Base-by-base conservation (phyloP, 2,888 invertebrate species). In the Himalopsyche tibetana region DNA sequence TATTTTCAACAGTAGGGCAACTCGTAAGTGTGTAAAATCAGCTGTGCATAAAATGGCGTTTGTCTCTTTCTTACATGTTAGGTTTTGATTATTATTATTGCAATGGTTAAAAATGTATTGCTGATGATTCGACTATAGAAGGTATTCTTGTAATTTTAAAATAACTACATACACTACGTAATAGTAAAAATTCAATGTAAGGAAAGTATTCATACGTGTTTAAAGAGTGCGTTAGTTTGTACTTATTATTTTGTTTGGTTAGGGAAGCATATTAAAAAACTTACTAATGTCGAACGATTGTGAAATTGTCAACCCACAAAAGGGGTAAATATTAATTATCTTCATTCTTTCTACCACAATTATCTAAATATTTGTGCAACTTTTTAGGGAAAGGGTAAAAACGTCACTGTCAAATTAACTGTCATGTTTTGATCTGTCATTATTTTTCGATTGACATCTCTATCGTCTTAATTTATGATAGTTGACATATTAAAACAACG, bases 271-370 rank as follows among this genome's bases (percentile, higher is more conserved):
- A 83, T 40, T 55, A 51, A 38, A 55, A 55, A 81, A 56, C 69
- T 79, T n/a, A 51, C 82, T 74, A 80, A 88, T 88, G 88, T 86
- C 83, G 80, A 87, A 85, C 63, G 88, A 88, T 42, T 88, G 86
- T 38, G 87, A 85, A 80, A 85, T 88, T 42, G 82, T 88, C 51
- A 85, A 88, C 81, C 84, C 86, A 12, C 80, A 85, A 28, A 82
- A 80, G 36, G 82, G 88, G 88, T 87, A 84, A 85, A 36, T 36
- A 85, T 82, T 45, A 74, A 36, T 79, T 45, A 79, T 74, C 45
- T 51, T 51, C 74, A 83, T 83, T 79, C 36, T 63, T 83, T 83
- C 40, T 19, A 83, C n/a, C 17, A 28, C 9, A 19, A 19, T 63
- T 63, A 19, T 63, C 6, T 8, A 63, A 63, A 6, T 63, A 51